Base-by-base conservation (phyloP, 2,113 vertebrate genomes). In the Archilochus colubris region DNA sequence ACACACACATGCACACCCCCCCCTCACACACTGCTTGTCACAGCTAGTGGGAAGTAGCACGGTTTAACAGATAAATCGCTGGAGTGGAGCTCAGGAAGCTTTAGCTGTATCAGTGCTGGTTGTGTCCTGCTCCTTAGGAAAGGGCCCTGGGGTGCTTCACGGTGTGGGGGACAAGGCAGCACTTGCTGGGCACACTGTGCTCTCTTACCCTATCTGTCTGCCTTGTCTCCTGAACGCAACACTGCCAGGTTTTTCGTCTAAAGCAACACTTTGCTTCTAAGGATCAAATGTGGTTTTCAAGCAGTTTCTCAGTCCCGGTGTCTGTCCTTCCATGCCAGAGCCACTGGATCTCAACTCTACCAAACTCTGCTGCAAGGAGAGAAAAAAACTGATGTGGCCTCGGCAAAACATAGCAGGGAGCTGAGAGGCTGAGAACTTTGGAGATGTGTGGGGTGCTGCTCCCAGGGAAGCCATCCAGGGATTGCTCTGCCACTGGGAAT, bases 121-220 rank as follows among this genome's bases (percentile, higher is more conserved):
- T 44, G 36, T 3, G 69, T 11, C 38, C 31, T 0, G 1, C 21
- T 38, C 6, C 22, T 66, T 51, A 18, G 72, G 61, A 63, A 43
- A 33, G n/a, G 14, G 20, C 7, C 13, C 14, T 23, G 0, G 2
- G 36, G 30, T 46, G 10, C 23, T 5, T 36, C 4, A 1, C 21
- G 57, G 2, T 7, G n/a, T 2, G 31, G 53, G 58, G 50, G 18
- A 30, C 3, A 4, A 53, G 55, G 19, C 61, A 54, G 58, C 30
- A 4, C 66, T 59, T 1, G 0, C 63, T 14, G n/a, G 50, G 28
- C n/a, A 28, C 1, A 0, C 82, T 16, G 12, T 6, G 67, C 22
- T 44, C 40, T 44, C 74, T 40, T 40, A 40, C 11, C 40, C 40
- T 13, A 40, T 40, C 40, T 40, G 40, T 8, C 50, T 14, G 51